Percentiles rank a stretch among this genome's conserved stretches.
Evolutionary conservation across 2,888 invertebrate genomes (phyloP).

Genomic region (Pachydiplax longipennis): DNA sequence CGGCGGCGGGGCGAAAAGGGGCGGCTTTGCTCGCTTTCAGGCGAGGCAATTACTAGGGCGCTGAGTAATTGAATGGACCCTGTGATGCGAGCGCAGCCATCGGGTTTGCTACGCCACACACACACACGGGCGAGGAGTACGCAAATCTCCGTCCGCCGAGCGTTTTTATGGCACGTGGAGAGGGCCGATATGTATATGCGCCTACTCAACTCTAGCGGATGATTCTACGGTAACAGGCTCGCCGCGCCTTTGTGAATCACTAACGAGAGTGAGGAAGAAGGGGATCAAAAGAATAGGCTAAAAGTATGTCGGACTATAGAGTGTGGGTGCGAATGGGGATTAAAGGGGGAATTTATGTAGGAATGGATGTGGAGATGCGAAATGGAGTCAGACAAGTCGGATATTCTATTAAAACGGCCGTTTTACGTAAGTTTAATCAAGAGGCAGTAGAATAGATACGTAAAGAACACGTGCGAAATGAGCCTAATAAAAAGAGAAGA

Average conservation of each 20-base stretch:
- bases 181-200: neutral
- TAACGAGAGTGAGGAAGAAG: neutral
- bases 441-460: too few relatives aligned
- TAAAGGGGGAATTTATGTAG: neutral
- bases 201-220: neutral
- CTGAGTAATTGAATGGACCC: neutral
- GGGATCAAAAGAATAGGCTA: neutral
- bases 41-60: neutral
- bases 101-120: neutral
- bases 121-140: neutral
- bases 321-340: neutral
- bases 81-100: neutral
- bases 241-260: slow-evolving; percentile 25
- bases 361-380: neutral
- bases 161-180: neutral
- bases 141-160: neutral
- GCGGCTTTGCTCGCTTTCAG: neutral
- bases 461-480: too few relatives aligned
- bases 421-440: too few relatives aligned
- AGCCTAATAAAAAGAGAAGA: too few relatives aligned
- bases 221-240: neutral
- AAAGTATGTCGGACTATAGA: neutral
- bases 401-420: too few relatives aligned
- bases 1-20: neutral
- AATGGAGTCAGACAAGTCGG: neutral